Base-by-base conservation (phyloP, 2,888 invertebrate species). In the Norana najaformis region DNA sequence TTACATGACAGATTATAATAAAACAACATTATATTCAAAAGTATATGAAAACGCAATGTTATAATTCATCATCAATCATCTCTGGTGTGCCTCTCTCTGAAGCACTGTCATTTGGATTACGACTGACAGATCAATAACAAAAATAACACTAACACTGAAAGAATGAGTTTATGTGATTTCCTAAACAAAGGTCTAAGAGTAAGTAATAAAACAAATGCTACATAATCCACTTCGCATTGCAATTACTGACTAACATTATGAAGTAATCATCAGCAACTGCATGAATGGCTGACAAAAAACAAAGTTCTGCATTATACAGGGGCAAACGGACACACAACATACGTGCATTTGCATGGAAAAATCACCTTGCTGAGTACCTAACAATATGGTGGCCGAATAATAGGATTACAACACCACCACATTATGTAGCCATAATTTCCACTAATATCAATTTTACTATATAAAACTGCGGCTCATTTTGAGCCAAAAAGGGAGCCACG, bases 391-490 rank as follows among this genome's bases (percentile, higher is more conserved):
- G n/a, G 30, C 30, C 30, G 69, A 13, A 69, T 69, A 69, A 69
- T 69, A n/a, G 30, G 69, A n/a, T n/a, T 69, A n/a, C 69, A n/a
- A 69, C 6, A 13, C n/a, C 5, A 69, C 69, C 4, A 16, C 69
- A 69, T 1, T n/a, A 69, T 69, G 30, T 69, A 30, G 30, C n/a
- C n/a, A n/a, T 69, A 69, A n/a, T n/a, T 30, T 69, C n/a, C n/a
- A n/a, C n/a, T 69, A 69, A 69, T n/a, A n/a, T 69, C 69, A 69
- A 69, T 69, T n/a, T 69, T 69, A 69, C 69, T n/a, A 69, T n/a
- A 69, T 69, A 69, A 47, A 69, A 69, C 69, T 69, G 69, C n/a
- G 30, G 30, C 11, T n/a, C 8, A n/a, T n/a, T 69, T n/a, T n/a
- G 69, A 69, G 69, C 1, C 69, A 47, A 8, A 69, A 69, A 69